phyloP scores from a whole-genome alignment of 2,888 invertebrate genomes.

The Neelides folsomi region DNA sequence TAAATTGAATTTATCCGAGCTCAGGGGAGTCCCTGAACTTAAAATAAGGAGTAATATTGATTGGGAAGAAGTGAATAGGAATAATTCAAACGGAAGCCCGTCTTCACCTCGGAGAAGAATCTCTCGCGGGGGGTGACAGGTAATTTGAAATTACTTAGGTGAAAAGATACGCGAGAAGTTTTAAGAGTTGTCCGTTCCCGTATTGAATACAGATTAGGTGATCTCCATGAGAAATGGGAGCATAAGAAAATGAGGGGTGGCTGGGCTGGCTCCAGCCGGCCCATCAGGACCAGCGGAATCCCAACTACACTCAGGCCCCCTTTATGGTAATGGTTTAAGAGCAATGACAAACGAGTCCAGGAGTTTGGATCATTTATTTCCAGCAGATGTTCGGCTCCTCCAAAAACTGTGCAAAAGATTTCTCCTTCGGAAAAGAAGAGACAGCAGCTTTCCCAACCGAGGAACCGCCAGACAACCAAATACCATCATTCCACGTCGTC shows the following conservation, averaged over 20 bases:
- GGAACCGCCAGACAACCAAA: no score
- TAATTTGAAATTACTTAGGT: slow-evolving; percentile 16
- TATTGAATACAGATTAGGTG: slow-evolving; percentile 25
- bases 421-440: slow-evolving; percentile 7
- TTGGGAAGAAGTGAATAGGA: not conserved
- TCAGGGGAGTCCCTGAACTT: no score
- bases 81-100: not conserved
- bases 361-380: slow-evolving; percentile 23
- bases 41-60: not conserved
- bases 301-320: slow-evolving; percentile 1
- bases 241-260: not conserved
- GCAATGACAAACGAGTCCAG: slow-evolving; percentile 20
- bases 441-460: not conserved
- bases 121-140: slow-evolving; percentile 10
- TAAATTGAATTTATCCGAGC: no score
- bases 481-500: no score
- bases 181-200: not conserved
- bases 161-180: slow-evolving; percentile 5
- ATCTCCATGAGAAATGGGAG: slow-evolving; percentile 7
- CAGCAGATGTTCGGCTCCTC: slow-evolving; percentile 14
- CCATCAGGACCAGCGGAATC: not conserved
- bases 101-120: slow-evolving; percentile 4
- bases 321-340: slow-evolving; percentile 14
- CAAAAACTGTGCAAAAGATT: slow-evolving; percentile 13
- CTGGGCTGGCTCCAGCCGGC: not conserved